phyloP scores from a whole-genome alignment of 2,113 vertebrate species.

The Paradisaea rubra region DNA sequence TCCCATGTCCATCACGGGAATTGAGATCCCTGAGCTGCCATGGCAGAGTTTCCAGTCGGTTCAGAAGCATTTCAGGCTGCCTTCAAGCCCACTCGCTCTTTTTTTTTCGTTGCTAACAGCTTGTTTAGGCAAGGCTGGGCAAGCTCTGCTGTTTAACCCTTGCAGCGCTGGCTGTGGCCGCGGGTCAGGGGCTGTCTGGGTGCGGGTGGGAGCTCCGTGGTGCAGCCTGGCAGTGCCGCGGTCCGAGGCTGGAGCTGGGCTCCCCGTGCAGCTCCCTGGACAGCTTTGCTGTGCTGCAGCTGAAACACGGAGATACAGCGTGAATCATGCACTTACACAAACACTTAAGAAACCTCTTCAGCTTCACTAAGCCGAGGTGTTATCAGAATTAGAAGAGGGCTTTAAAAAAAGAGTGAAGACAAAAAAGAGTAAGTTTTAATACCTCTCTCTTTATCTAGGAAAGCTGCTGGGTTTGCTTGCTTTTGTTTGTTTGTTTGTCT shows the following conservation, averaged over 20 bases:
- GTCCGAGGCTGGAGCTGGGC: accelerated
- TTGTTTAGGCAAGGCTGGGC: not conserved
- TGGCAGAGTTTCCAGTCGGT: not conserved
- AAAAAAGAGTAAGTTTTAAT: not conserved
- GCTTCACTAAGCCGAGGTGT: not conserved
- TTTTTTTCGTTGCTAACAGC: not conserved
- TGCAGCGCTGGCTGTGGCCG: not conserved
- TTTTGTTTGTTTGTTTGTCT: not conserved
- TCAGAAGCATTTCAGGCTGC: not conserved
- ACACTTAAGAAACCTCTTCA: not conserved
- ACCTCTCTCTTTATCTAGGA: not conserved
- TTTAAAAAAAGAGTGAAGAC: not conserved
- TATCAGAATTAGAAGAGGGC: not conserved
- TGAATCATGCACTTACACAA: not conserved
- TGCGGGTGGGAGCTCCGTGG: not conserved
- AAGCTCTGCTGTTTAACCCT: not conserved
- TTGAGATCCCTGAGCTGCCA: not conserved
- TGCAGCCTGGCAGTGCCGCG: not conserved
- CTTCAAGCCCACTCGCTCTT: not conserved
- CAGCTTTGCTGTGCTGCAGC: not conserved
- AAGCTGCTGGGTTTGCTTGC: not conserved
- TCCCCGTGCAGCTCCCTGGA: not conserved
- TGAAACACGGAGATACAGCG: not conserved
- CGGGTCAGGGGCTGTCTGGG: not conserved
- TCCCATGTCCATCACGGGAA: accelerated